Evolutionary conservation across 2,113 vertebrate genomes (phyloP).

Genomic region (Lagopus muta): DNA sequence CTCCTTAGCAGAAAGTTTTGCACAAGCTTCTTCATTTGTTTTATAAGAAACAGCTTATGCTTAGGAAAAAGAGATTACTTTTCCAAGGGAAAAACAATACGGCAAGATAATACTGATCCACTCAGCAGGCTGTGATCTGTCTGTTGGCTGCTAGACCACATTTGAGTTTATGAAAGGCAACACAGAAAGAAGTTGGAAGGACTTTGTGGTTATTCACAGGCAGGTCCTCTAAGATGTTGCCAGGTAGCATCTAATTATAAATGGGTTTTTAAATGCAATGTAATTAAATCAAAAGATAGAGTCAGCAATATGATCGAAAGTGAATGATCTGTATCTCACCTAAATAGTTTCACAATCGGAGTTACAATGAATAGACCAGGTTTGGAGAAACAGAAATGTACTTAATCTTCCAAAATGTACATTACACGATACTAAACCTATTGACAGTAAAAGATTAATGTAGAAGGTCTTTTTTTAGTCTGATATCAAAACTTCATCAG

Average conservation of each 20-base stretch:
- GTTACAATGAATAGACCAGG: not conserved
- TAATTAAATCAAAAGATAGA: not conserved
- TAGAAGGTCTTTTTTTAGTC: not conserved
- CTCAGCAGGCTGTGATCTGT: not conserved
- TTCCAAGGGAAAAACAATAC: not conserved
- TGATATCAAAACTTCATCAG: not conserved
- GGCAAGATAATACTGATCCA: not conserved
- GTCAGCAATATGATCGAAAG: not conserved
- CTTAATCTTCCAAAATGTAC: not conserved
- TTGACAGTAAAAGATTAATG: not conserved
- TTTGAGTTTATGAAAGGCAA: not conserved
- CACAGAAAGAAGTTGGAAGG: not conserved
- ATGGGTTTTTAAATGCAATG: not conserved
- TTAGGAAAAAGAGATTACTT: not conserved
- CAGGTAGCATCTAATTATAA: not conserved
- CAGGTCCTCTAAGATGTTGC: not conserved
- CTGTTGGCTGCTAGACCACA: not conserved
- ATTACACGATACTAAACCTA: not conserved
- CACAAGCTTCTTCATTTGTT: not conserved
- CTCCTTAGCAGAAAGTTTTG: not conserved
- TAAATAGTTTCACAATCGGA: not conserved
- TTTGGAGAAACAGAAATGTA: not conserved
- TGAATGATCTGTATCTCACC: not conserved
- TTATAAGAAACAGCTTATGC: not conserved
- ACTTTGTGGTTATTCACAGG: not conserved